Base-by-base conservation (phyloP, 2,113 vertebrate genomes). In the Lepisosteus oculatus region DNA sequence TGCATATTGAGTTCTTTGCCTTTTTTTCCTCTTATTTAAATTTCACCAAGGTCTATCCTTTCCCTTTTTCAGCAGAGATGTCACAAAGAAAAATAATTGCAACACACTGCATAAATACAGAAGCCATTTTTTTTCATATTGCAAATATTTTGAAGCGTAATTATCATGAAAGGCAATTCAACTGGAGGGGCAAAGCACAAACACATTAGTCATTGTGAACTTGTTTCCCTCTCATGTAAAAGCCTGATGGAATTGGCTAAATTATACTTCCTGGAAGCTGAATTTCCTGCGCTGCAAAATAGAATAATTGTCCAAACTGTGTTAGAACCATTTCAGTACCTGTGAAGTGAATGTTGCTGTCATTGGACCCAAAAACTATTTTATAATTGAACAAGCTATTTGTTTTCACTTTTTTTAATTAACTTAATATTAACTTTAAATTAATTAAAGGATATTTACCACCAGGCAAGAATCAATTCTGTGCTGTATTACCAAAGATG, bases 81-180 rank as follows among this genome's bases (percentile, higher is more conserved):
- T 93, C 91, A 93, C 92, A 93, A 91, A 92, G 92, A 93, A 92
- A 93, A 93, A 92, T 93, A 93, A 93, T 93, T 93, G 91, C 88
- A 91, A 92, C 92, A 93, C 90, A 90, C 91, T 90, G 90, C 92
- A 93, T 93, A 93, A 92, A 93, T 93, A 93, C 91, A 91, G 89
- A 87, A 93, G 89, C 89, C 90, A 93, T 59, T 59, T 59, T 59
- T 59, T 59, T 54, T 67, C 45, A 54, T 92, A 92, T 93, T 93
- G 91, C 91, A 91, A 93, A 93, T 92, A 90, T 93, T 93, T 93
- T 91, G 92, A 93, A 93, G 92, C 93, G 91, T 93, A 93, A 93
- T 93, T 93, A 93, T 91, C 88, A 87, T 92, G 91, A 93, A 93
- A 93, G 89, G 87, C 90, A 92, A 93, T 93, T 91, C 85, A 88